A percentile compares a stretch with the other conserved stretches of the same genome.
phyloP scores from a whole-genome alignment of 1,140 invertebrate genomes.

The Pteromalus puparum region DNA sequence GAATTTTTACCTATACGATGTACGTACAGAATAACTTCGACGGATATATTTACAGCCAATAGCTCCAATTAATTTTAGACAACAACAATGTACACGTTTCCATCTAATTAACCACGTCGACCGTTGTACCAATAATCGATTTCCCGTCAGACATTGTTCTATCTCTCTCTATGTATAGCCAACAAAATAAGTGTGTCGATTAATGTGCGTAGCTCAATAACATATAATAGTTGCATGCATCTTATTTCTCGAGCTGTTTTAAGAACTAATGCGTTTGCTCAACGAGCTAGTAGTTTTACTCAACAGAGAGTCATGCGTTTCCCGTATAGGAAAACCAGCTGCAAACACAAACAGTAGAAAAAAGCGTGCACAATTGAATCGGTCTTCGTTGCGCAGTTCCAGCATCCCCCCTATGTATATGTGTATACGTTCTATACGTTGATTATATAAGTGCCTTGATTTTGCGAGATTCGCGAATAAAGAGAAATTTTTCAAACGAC shows the following conservation, averaged over 20 bases:
- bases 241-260: not conserved
- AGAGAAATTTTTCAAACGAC: conserved; percentile 30
- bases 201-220: not conserved
- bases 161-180: not conserved
- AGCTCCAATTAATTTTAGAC: not conserved
- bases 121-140: not conserved
- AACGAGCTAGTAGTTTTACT: too few species aligned
- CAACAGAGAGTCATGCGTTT: too few species aligned
- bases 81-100: not conserved
- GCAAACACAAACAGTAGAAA: not conserved
- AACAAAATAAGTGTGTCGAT: not conserved
- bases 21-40: too few species aligned
- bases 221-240: not conserved
- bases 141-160: not conserved
- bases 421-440: not conserved
- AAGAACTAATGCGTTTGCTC: too few species aligned
- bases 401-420: conserved; percentile 8
- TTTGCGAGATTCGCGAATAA: conserved; percentile 26
- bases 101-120: too few species aligned
- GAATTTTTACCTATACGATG: too few species aligned
- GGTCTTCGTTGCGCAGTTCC: not conserved
- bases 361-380: not conserved
- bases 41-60: too few species aligned
- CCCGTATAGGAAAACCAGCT: too few species aligned
- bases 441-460: conserved; percentile 47